Percentiles rank a stretch among this genome's conserved stretches.
phyloP scores from a whole-genome alignment of 2,113 vertebrate species.

The Sterna hirundo region DNA sequence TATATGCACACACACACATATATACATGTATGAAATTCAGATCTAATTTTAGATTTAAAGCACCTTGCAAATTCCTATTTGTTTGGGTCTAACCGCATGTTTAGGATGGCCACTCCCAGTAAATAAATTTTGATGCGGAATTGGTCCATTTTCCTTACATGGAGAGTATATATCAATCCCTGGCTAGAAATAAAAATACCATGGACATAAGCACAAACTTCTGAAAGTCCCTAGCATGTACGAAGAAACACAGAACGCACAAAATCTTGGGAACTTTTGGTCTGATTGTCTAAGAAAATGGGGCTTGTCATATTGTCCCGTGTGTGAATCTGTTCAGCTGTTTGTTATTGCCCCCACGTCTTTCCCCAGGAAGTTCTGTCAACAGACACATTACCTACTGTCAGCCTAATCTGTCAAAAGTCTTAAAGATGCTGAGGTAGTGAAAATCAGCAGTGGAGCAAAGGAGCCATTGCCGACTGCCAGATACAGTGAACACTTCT shows the following conservation, averaged over 20 bases:
- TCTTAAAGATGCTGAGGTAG: background rate
- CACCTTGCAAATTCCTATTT: background rate
- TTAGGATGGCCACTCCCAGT: background rate
- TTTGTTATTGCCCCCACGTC: background rate
- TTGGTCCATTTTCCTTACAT: background rate
- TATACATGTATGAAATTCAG: background rate
- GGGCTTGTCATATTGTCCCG: background rate
- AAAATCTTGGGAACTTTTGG: background rate
- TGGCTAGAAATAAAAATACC: background rate
- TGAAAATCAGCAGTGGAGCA: background rate
- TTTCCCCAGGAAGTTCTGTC: background rate
- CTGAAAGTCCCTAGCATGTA: background rate
- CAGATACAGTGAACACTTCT: background rate
- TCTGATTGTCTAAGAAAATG: background rate
- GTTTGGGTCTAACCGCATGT: background rate
- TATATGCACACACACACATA: background rate
- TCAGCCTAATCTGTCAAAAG: background rate
- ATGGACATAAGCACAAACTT: background rate
- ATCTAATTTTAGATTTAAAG: background rate
- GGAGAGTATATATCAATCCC: background rate
- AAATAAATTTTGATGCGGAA: background rate
- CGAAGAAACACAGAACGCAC: background rate
- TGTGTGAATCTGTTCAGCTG: background rate
- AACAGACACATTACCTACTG: background rate
- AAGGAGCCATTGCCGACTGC: background rate